Percentiles rank a stretch among this genome's conserved stretches.
phyloP scores from a whole-genome alignment of 2,888 invertebrate species.

The Ormyrus labotus region DNA sequence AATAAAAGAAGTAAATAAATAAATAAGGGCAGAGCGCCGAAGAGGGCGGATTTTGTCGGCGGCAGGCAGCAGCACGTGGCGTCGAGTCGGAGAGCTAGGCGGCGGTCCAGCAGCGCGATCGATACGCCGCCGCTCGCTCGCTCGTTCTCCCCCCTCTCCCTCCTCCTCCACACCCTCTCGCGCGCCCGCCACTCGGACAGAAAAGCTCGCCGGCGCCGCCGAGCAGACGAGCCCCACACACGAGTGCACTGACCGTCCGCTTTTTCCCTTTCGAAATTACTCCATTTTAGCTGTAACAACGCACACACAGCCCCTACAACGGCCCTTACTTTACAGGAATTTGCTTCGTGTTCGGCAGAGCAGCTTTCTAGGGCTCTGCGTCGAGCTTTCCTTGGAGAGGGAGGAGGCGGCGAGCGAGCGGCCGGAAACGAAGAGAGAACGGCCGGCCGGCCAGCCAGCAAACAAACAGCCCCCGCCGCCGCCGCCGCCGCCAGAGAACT shows the following conservation, averaged over 20 bases:
- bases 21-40: slow-evolving; percentile 7
- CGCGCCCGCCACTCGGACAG: slow-evolving; percentile 27
- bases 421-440: too few relatives aligned
- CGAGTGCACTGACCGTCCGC: slow-evolving; percentile 56
- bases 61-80: slow-evolving; percentile 20
- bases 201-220: slow-evolving; percentile 53
- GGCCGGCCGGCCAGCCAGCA: too few relatives aligned
- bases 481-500: neutral
- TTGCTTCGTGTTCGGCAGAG: neutral
- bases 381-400: too few relatives aligned
- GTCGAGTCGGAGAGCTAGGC: slow-evolving; percentile 19
- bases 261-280: slow-evolving; percentile 46
- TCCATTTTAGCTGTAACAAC: slow-evolving; percentile 22
- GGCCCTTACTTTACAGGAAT: slow-evolving; percentile 16
- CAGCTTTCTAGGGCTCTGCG: neutral
- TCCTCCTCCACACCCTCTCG: neutral
- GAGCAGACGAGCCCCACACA: slow-evolving; percentile 35
- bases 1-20: neutral
- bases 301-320: slow-evolving; percentile 17
- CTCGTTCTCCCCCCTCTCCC: neutral
- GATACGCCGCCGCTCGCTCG: slow-evolving; percentile 36
- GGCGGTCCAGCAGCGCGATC: slow-evolving; percentile 39
- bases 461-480: neutral
- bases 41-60: neutral
- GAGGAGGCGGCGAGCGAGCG: too few relatives aligned